Base-by-base conservation (phyloP, 1,140 invertebrate genomes). In the Agrilus planipennis region DNA sequence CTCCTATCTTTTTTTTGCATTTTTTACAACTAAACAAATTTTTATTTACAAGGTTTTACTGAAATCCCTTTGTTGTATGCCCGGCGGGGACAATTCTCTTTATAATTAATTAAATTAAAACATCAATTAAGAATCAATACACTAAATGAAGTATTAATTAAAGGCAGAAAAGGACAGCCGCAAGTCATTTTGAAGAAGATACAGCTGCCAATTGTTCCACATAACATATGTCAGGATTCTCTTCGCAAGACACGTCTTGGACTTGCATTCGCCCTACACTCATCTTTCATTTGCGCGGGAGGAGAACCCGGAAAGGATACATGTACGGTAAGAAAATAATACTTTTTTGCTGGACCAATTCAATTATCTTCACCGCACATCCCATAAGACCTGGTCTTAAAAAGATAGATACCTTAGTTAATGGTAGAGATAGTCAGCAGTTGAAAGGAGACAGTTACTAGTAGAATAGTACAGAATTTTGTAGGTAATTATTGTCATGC, bases 261-360 rank as follows among this genome's bases (percentile, higher is more conserved):
- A 23, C 37, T 34, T 2, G 39, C 44, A 15, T 75, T 71, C 49
- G 53, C 55, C 4, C 50, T 75, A 11, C 57, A 75, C 45, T 36
- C 56, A 3, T 63, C 63, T 23, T 74, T 74, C 49, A 53, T 68
- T 4, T 75, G 72, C 43, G 72, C 72, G 19, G 72, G 72, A n/a
- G 72, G 72, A 3, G 52, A 56, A 42, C 16, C 14, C 11, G 69
- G 67, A 6, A 63, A 69, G 54, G 84, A 87, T 51, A 79, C 81
- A 1, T 87, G 83, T 53, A 74, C 34, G 5, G 34, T 36, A 54
- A 51, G 51, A 23, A 7, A 28, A 39, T 39, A 28, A 28, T 7
- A 28, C 25, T 19, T 19, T 25, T 16, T 28, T 28, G n/a, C 27
- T 39, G 10, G 17, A n/a, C n/a, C n/a, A n/a, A n/a, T n/a, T n/a